These are phyloP conservation scores for rabbit (Oryctolagus cuniculus) DNA, from an alignment of 2,113 vertebrate genomes.

Conservation along the genomic window mOryCun1.1 NC_091453.1:18456001-18456500, in stretches of 20 bases:
- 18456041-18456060: neutral
- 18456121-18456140: neutral
- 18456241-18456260: conserved; percentile 60
- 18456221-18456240: conserved; percentile 41
- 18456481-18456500: conserved; percentile 52
- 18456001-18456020: conserved; percentile 41
- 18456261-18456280: neutral
- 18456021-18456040: conserved; percentile 16
- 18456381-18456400: neutral
- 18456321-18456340: conserved; percentile 27
- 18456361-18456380: conserved; percentile 19
- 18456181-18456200: conserved; percentile 33
- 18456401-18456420: conserved; percentile 40
- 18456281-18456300: conserved; percentile 46
- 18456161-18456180: neutral
- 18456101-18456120: neutral
- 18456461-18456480: conserved; percentile 41
- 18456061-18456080: neutral
- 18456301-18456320: conserved; percentile 48
- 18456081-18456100: conserved; percentile 19
- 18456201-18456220: conserved; percentile 44
- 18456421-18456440: neutral
- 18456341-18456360: conserved; percentile 32
- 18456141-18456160: conserved; percentile 25
- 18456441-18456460: conserved; percentile 33